phyloP scores from a whole-genome alignment of 2,797 vertebrate genomes.

The Sternarchorhynchus goeldii region DNA sequence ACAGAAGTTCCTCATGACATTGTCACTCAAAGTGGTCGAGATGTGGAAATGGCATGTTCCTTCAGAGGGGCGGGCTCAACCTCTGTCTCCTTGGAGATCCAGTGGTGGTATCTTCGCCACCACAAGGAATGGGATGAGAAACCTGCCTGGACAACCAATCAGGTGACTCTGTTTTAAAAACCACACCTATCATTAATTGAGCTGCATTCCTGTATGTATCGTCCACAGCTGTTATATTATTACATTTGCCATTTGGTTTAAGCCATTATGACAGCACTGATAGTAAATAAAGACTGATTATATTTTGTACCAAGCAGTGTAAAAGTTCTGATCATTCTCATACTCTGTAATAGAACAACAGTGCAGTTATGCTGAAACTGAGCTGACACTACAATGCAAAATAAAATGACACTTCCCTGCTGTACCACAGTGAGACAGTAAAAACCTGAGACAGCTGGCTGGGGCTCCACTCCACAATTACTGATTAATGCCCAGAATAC shows the following conservation, averaged over 20 bases:
- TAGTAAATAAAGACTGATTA: not conserved
- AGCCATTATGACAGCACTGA: not conserved
- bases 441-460: conserved; percentile 19
- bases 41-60: conserved; percentile 97
- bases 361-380: not conserved
- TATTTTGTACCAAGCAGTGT: not conserved
- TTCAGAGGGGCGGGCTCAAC: conserved; percentile 89
- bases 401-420: not conserved
- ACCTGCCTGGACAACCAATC: conserved; percentile 77
- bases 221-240: not conserved
- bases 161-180: conserved; percentile 70
- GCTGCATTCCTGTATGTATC: not conserved
- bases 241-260: not conserved
- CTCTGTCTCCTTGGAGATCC: conserved; percentile 93
- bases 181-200: not conserved
- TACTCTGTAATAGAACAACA: not conserved
- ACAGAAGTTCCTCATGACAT: conserved; percentile 91
- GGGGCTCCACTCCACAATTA: conserved; percentile 26
- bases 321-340: not conserved
- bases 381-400: not conserved
- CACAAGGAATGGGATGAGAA: conserved; percentile 81
- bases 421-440: not conserved
- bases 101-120: conserved; percentile 95
- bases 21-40: conserved; percentile 83
- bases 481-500: conserved; percentile 36